Evolutionary conservation across 2,888 invertebrate species (phyloP).

Genomic region (Hecatera dysodea): DNA sequence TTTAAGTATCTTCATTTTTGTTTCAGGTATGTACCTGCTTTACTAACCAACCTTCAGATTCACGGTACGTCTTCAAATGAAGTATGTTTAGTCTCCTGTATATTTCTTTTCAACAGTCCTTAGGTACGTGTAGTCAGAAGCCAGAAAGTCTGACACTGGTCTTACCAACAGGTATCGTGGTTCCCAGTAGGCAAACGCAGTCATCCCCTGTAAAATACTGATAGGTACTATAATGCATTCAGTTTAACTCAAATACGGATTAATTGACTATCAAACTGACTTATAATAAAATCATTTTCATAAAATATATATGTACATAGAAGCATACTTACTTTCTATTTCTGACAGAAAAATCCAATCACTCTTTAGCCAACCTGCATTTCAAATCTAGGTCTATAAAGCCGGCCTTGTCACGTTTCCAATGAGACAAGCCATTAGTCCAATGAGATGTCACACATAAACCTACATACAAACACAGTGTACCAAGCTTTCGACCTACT

Average conservation of each 20-base stretch:
- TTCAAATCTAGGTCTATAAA: slow-evolving; percentile 16
- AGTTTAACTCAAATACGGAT: too few relatives aligned
- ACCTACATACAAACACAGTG: background rate
- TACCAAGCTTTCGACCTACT: background rate
- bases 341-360: background rate
- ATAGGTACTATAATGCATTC: too few relatives aligned
- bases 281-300: too few relatives aligned
- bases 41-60: background rate
- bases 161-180: too few relatives aligned
- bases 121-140: background rate
- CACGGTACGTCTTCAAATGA: background rate
- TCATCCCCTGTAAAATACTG: too few relatives aligned
- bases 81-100: background rate
- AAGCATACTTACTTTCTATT: too few relatives aligned
- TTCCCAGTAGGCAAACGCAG: too few relatives aligned
- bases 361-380: slow-evolving; percentile 6
- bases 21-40: background rate
- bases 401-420: background rate
- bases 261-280: too few relatives aligned
- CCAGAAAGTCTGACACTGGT: background rate
- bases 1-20: background rate
- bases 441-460: slow-evolving; percentile 15
- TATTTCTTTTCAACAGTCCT: background rate
- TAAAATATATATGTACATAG: too few relatives aligned
- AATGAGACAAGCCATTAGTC: slow-evolving; percentile 19